A percentile compares a stretch with the other conserved stretches of the same genome.
phyloP scores from a whole-genome alignment of 2,888 invertebrate genomes.

The Capitulum mitella region DNA sequence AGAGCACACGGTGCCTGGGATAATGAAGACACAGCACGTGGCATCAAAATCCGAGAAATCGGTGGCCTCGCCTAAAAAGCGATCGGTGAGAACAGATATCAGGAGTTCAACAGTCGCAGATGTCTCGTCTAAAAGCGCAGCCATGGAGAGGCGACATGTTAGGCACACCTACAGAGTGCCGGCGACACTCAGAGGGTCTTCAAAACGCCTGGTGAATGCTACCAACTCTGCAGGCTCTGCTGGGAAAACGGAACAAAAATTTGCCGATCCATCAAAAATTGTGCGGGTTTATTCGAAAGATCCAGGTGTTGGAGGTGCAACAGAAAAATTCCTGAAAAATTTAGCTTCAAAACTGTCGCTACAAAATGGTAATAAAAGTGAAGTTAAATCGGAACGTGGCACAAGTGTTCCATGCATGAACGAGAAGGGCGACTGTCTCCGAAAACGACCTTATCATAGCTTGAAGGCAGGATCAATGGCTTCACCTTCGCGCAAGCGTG shows the following conservation, averaged over 20 bases:
- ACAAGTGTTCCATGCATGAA: background rate
- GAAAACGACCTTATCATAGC: background rate
- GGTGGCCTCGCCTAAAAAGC: too few species aligned
- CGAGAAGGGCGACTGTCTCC: background rate
- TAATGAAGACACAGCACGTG: too few species aligned
- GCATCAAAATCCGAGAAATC: too few species aligned
- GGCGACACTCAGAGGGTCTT: background rate
- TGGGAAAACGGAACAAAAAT: background rate
- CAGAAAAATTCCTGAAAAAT: background rate
- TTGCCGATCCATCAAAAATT: background rate
- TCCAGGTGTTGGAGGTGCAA: background rate
- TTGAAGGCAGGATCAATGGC: background rate
- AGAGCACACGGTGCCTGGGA: too few species aligned
- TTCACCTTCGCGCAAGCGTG: background rate
- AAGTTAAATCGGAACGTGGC: background rate
- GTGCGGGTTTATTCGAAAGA: background rate
- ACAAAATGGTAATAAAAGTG: background rate
- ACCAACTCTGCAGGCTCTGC: background rate
- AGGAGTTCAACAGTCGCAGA: too few species aligned
- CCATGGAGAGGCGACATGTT: background rate
- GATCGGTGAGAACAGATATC: too few species aligned
- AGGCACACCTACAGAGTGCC: background rate
- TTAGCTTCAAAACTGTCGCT: background rate
- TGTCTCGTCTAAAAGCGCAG: too few species aligned
- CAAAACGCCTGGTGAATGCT: background rate